These are phyloP conservation scores for Sardinella longiceps DNA, from an alignment of 2,797 vertebrate species.

Conservation along the genomic window DNA sequence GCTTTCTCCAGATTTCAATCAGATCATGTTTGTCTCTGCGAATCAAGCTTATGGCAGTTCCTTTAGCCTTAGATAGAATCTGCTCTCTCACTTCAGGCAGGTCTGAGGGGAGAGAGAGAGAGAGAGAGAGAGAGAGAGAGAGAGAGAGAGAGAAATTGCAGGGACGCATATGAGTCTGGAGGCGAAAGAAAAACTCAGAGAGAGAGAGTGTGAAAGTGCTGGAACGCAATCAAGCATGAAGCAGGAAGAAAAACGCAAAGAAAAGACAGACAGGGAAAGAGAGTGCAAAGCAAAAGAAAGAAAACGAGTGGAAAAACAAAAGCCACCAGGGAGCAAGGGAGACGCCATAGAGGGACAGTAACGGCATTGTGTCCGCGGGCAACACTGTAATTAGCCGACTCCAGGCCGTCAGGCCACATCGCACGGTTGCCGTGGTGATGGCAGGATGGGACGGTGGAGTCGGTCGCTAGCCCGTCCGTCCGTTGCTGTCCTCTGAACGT, in stretches of 20 bases:
- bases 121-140: neutral
- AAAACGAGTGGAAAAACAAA: too few relatives aligned
- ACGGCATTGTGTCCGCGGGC: slow-evolving; percentile 60
- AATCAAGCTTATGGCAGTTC: neutral
- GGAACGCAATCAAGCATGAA: slow-evolving; percentile 19
- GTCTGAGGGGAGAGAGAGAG: neutral
- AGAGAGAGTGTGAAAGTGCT: neutral
- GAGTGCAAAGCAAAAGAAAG: neutral
- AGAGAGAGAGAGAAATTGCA: neutral
- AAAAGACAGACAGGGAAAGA: neutral
- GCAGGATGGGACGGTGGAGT: slow-evolving; percentile 34
- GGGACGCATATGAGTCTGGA: neutral
- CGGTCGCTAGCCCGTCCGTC: neutral
- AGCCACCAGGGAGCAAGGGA: slow-evolving; percentile 3
- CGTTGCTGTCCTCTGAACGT: neutral
- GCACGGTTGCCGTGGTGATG: slow-evolving; percentile 37
- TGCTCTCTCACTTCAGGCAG: neutral
- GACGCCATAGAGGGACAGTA: slow-evolving; percentile 48
- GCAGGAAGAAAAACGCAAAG: neutral
- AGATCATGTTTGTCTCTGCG: neutral
- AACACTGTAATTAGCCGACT: slow-evolving; percentile 78
- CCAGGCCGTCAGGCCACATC: slow-evolving; percentile 68
- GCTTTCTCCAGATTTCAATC: neutral
- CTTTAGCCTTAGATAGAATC: neutral
- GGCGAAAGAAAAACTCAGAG: neutral